Evolutionary conservation across 2,797 vertebrate species (phyloP).

Genomic region (Sebastes minor): DNA sequence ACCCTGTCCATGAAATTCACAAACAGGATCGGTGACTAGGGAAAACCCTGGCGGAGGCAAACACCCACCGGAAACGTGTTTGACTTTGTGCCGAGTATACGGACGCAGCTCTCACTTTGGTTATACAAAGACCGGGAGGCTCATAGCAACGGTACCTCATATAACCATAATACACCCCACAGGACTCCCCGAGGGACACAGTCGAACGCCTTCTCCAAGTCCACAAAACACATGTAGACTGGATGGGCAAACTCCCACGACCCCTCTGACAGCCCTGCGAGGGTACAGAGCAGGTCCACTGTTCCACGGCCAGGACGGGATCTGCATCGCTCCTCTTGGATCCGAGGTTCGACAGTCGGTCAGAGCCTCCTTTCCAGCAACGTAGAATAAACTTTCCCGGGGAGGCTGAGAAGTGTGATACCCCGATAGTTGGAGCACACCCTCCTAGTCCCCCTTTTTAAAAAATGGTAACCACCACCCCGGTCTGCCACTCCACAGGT

Average conservation of each 20-base stretch:
- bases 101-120: background rate
- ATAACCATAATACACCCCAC: accelerated
- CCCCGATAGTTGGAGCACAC: accelerated
- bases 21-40: background rate
- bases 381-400: background rate
- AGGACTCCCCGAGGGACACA: accelerated
- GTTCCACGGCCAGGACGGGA: background rate
- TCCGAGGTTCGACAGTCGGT: background rate
- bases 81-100: no score
- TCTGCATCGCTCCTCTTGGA: background rate
- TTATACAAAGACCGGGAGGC: background rate
- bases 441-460: no score
- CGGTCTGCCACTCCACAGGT: no score
- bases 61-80: no score
- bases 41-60: background rate
- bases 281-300: background rate
- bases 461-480: no score
- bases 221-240: background rate
- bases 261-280: background rate
- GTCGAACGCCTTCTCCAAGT: background rate
- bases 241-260: background rate
- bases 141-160: background rate
- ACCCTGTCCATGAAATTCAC: no score
- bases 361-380: background rate
- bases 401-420: background rate